Evolutionary conservation across 2,113 vertebrate species (phyloP).

Genomic region (Mastomys coucha): DNA sequence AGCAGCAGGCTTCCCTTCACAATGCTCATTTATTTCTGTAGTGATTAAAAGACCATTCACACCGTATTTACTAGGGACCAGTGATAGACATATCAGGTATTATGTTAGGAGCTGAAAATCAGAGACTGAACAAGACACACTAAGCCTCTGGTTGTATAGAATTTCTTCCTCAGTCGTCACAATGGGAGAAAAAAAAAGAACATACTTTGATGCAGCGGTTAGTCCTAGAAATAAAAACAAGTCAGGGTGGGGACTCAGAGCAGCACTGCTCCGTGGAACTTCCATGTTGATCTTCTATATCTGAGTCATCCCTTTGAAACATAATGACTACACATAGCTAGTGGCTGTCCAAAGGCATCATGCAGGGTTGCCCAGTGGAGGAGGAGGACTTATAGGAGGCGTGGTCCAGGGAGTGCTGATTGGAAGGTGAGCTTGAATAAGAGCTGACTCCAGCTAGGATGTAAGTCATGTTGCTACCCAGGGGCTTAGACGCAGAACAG

Average conservation of each 20-base stretch:
- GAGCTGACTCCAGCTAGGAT: background rate
- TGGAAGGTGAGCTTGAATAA: background rate
- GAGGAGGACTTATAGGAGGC: background rate
- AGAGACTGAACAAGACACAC: conserved; percentile 25
- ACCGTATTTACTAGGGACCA: background rate
- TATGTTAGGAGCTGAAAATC: background rate
- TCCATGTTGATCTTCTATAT: background rate
- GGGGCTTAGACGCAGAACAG: background rate
- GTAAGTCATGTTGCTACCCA: background rate
- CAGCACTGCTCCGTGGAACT: background rate
- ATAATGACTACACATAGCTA: background rate
- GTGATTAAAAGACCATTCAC: background rate
- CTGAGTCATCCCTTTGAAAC: background rate
- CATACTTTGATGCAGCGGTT: background rate
- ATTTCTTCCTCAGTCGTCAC: background rate
- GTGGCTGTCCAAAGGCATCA: background rate
- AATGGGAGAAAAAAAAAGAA: background rate
- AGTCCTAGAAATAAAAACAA: conserved; percentile 29
- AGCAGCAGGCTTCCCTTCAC: background rate
- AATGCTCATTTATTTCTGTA: background rate
- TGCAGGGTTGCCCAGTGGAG: background rate
- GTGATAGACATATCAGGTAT: background rate
- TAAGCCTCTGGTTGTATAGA: background rate
- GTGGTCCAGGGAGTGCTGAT: background rate
- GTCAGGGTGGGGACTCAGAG: background rate